Conservation (phyloP, 2,797 vertebrate genomes). For the Parambassis ranga region DNA sequence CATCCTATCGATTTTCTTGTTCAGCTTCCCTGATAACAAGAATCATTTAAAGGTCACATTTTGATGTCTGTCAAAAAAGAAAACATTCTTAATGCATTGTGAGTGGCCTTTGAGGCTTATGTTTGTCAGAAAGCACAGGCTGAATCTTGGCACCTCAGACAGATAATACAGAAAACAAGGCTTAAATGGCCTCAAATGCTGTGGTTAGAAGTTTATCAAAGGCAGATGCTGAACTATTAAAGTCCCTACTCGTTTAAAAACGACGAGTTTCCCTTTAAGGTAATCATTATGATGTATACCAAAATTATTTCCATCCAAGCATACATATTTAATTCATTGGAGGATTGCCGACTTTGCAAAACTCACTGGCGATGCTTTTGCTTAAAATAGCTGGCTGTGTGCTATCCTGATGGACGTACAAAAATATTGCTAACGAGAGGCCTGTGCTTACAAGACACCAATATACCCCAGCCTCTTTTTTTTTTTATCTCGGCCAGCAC, state of each 20-base stretch:
- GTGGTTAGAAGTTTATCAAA: constrained; percentile 21
- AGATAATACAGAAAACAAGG: constrained; percentile 49
- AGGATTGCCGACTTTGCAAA: constrained; percentile 71
- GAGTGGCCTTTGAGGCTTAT: constrained; percentile 74
- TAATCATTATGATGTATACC: constrained; percentile 73
- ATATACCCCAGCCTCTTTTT: constrained; percentile 18
- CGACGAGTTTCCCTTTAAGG: constrained; percentile 61
- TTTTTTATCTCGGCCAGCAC: constrained; percentile 33
- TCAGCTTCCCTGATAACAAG: constrained; percentile 77
- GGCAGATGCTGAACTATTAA: constrained; percentile 38
- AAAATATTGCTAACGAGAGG: constrained; percentile 63
- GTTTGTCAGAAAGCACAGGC: constrained; percentile 70
- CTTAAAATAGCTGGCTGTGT: constrained; percentile 67
- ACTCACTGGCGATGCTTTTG: constrained; percentile 63
- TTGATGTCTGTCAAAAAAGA: constrained; percentile 81
- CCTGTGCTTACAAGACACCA: constrained; percentile 32
- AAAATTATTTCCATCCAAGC: constrained; percentile 67
- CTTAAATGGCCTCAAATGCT: constrained; percentile 39
- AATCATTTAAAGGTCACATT: constrained; percentile 83
- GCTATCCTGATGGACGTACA: constrained; percentile 62
- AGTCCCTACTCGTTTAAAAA: constrained; percentile 41
- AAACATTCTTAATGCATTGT: constrained; percentile 78
- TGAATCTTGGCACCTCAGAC: constrained; percentile 63
- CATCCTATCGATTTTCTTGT: constrained; percentile 78
- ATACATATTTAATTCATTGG: constrained; percentile 75